These are phyloP conservation scores for Poicephalus gulielmi DNA, from an alignment of 2,113 vertebrate genomes.

Conservation along the genomic window DNA sequence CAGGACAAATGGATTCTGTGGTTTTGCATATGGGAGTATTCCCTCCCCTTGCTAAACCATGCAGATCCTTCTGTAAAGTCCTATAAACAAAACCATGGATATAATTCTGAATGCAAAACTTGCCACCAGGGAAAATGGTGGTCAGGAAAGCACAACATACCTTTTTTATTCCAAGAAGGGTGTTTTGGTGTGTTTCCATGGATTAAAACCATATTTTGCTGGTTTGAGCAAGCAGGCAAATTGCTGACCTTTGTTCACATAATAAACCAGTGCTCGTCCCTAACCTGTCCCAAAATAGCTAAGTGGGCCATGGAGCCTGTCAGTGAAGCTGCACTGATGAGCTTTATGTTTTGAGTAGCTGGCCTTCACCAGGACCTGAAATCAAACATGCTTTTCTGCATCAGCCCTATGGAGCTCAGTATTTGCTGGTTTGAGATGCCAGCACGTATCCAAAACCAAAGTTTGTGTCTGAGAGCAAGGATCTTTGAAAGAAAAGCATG, in stretches of 20 bases:
- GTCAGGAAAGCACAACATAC: constrained; percentile 26
- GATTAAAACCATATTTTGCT: constrained; percentile 46
- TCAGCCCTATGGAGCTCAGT: not conserved
- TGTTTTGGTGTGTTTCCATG: constrained; percentile 3
- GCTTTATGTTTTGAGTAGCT: not conserved
- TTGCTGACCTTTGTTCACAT: constrained; percentile 38
- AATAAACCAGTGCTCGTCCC: not conserved
- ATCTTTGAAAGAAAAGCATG: not conserved
- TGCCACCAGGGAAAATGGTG: not conserved
- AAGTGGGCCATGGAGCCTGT: not conserved
- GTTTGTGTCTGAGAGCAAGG: not conserved
- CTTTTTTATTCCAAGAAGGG: not conserved
- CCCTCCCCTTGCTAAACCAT: not conserved
- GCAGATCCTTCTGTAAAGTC: constrained; percentile 27
- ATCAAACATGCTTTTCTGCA: not conserved
- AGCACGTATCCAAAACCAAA: not conserved
- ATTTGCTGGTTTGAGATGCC: not conserved
- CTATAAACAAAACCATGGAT: not conserved
- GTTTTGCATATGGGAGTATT: not conserved
- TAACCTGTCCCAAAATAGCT: constrained; percentile 6
- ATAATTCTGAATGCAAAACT: constrained; percentile 14
- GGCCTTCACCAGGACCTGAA: not conserved
- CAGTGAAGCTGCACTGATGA: not conserved
- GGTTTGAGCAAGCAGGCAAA: constrained; percentile 35
- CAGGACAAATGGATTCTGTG: not conserved